Conservation (phyloP, 2,888 invertebrate species). For the Aricia artaxerxes region DNA sequence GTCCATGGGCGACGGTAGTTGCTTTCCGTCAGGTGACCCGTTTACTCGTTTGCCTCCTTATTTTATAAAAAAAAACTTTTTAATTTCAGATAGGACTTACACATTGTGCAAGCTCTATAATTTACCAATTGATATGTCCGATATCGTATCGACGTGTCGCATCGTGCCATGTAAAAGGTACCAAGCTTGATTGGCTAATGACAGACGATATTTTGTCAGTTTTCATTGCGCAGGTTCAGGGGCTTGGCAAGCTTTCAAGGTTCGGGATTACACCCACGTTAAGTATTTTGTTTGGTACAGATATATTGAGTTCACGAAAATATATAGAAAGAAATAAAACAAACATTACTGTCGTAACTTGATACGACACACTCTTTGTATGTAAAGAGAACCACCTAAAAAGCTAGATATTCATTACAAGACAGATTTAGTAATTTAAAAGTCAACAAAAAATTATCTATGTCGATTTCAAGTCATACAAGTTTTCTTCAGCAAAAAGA, state of each 20-base stretch:
- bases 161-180: constrained; percentile 27
- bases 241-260: constrained; percentile 42
- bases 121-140: neutral
- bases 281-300: constrained; percentile 23
- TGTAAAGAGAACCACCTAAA: neutral
- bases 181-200: constrained; percentile 54
- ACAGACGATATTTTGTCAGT: constrained; percentile 58
- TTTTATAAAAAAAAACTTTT: too few relatives aligned
- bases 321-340: neutral
- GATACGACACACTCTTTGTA: neutral
- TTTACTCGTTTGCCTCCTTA: too few relatives aligned
- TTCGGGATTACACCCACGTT: constrained; percentile 38
- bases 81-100: too few relatives aligned
- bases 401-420: too few relatives aligned
- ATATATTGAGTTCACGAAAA: neutral
- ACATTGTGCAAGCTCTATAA: neutral
- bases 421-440: too few relatives aligned
- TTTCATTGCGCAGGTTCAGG: constrained; percentile 49
- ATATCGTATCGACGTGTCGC: neutral
- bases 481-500: too few relatives aligned
- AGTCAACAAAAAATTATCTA: too few relatives aligned
- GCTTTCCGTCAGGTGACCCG: too few relatives aligned
- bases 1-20: too few relatives aligned
- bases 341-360: neutral
- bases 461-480: too few relatives aligned